A percentile compares a stretch with the other conserved stretches of the same genome.
phyloP scores from a whole-genome alignment of 1,140 invertebrate genomes.

The Lepidurus arcticus region DNA sequence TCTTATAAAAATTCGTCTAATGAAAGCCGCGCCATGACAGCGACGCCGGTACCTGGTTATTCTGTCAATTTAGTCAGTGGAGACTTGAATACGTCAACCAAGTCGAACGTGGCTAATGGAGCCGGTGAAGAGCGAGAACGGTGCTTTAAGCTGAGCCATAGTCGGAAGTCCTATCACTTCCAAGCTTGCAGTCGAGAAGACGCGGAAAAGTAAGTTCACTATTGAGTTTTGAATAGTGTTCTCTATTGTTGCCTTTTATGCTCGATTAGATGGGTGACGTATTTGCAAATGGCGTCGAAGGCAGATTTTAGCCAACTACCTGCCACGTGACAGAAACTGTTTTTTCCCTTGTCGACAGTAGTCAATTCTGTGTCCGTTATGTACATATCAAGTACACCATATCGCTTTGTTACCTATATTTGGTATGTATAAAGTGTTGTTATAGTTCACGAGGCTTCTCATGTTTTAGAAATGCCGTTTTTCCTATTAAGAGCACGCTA shows the following conservation, averaged over 20 bases:
- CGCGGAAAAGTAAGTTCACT: constrained; percentile 45
- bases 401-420: neutral
- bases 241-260: constrained; percentile 32
- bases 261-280: constrained; percentile 46
- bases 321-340: constrained; percentile 18
- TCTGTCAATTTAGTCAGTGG: constrained; percentile 42
- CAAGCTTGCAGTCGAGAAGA: constrained; percentile 49
- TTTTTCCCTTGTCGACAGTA: constrained; percentile 2
- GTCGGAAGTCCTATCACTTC: constrained; percentile 53
- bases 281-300: constrained; percentile 48
- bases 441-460: neutral
- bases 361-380: constrained; percentile 22
- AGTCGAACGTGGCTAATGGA: constrained; percentile 40
- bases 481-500: constrained; percentile 3
- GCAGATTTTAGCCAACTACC: constrained; percentile 42
- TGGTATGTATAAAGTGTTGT: neutral
- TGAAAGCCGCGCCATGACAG: constrained; percentile 53
- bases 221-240: constrained; percentile 36
- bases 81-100: constrained; percentile 43
- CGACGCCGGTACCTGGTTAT: constrained; percentile 59
- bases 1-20: constrained; percentile 46
- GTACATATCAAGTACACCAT: constrained; percentile 27
- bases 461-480: constrained; percentile 15
- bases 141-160: constrained; percentile 54
- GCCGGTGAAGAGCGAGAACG: constrained; percentile 45